phyloP scores from a whole-genome alignment of 2,113 vertebrate genomes.

The Callocephalon fimbriatum region DNA sequence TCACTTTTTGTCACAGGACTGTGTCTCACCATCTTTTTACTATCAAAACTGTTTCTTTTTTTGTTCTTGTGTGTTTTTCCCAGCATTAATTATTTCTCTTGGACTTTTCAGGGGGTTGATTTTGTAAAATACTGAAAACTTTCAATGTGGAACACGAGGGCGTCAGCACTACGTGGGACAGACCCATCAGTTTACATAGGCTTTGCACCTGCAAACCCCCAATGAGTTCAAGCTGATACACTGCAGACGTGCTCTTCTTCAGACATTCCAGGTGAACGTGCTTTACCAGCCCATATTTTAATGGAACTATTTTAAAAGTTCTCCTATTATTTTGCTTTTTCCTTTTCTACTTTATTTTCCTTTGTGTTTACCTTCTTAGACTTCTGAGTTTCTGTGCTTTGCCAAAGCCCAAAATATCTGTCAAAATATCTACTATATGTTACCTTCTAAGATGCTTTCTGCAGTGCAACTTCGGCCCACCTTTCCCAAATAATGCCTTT shows the following conservation, averaged over 20 bases:
- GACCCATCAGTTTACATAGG: background rate
- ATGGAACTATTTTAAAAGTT: background rate
- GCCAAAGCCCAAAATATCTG: background rate
- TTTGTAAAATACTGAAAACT: background rate
- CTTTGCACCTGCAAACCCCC: background rate
- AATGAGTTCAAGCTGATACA: background rate
- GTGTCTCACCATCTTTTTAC: background rate
- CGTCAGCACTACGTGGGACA: background rate
- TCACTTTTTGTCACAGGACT: background rate
- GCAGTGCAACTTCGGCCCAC: background rate
- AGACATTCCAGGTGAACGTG: background rate
- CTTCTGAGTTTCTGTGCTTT: background rate
- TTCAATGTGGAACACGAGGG: background rate
- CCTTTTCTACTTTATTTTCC: background rate
- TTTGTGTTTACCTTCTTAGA: background rate
- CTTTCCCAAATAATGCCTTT: background rate
- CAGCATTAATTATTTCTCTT: background rate
- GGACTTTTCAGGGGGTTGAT: background rate
- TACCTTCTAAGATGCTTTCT: background rate
- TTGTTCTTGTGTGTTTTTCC: background rate
- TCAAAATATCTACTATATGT: background rate
- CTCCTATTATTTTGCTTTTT: background rate
- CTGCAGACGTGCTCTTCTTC: background rate
- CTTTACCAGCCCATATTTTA: background rate
- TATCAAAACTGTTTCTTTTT: background rate